phyloP scores from a whole-genome alignment of 2,888 invertebrate species.

The Protophormia terraenovae region DNA sequence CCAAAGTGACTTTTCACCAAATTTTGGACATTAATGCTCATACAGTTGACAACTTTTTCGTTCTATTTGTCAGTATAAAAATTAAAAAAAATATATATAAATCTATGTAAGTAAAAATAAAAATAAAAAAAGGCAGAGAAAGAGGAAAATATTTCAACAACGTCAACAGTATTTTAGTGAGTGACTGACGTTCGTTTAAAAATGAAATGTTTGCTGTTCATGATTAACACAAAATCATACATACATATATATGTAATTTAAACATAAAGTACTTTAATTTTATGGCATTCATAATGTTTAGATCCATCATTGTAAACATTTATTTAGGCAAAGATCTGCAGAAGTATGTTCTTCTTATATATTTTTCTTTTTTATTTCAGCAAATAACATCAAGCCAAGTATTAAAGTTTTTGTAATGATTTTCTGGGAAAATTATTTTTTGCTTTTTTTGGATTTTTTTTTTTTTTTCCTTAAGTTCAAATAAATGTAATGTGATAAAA shows the following conservation, averaged over 20 bases:
- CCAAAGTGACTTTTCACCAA: slow-evolving; percentile 13
- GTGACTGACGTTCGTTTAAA: not conserved
- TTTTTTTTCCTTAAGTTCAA: slow-evolving; percentile 1
- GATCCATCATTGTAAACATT: not conserved
- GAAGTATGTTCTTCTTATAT: not conserved
- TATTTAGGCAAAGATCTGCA: not conserved
- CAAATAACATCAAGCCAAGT: not conserved
- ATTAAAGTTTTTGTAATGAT: not conserved
- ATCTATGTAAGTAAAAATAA: too few relatives aligned
- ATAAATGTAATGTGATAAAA: slow-evolving; percentile 52
- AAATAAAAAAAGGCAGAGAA: too few relatives aligned
- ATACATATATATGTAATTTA: too few relatives aligned
- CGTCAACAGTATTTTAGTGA: slow-evolving; percentile 15
- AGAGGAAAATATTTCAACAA: not conserved
- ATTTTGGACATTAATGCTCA: slow-evolving; percentile 19
- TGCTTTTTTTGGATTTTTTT: too few relatives aligned
- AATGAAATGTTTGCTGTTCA: not conserved
- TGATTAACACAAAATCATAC: not conserved
- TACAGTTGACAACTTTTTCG: not conserved
- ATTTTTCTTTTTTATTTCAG: not conserved
- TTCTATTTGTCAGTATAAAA: not conserved
- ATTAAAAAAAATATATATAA: too few relatives aligned
- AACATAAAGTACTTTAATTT: not conserved
- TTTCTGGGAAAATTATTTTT: slow-evolving; percentile 8
- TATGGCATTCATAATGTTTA: not conserved